A percentile compares a stretch with the other conserved stretches of the same genome.
Evolutionary conservation across 2,888 invertebrate species (phyloP).

Genomic region (Ichneumoninae sp.): DNA sequence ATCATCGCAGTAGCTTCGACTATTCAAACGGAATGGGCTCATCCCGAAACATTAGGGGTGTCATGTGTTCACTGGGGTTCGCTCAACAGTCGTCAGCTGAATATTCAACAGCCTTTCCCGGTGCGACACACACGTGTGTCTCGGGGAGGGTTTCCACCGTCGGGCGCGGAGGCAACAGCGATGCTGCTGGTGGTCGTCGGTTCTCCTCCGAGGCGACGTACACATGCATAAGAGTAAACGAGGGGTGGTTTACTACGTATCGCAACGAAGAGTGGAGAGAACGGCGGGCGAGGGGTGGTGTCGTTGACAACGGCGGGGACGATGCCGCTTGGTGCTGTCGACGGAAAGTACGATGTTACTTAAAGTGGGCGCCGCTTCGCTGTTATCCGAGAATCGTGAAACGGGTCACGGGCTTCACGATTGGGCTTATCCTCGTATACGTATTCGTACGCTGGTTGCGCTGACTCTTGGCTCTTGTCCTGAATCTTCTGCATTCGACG

Average conservation of each 20-base stretch:
- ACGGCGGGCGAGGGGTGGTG: slow-evolving; percentile 10
- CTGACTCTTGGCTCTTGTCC: not conserved
- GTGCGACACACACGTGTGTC: slow-evolving; percentile 64
- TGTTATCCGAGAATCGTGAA: slow-evolving; percentile 37
- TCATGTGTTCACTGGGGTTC: slow-evolving; percentile 68
- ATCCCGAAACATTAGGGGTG: slow-evolving; percentile 67
- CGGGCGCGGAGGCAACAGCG: slow-evolving; percentile 29
- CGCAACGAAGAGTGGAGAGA: not conserved
- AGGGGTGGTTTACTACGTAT: not conserved
- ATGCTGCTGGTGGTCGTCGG: not conserved
- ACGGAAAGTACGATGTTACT: slow-evolving; percentile 42
- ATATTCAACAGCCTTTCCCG: slow-evolving; percentile 80
- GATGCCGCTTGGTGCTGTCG: not conserved
- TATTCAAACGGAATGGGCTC: slow-evolving; percentile 17
- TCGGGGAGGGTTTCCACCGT: slow-evolving; percentile 43
- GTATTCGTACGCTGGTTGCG: not conserved
- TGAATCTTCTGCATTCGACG: slow-evolving; percentile 11
- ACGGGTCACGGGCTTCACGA: slow-evolving; percentile 34
- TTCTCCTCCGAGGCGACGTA: not conserved
- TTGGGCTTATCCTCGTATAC: slow-evolving; percentile 18
- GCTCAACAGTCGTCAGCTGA: slow-evolving; percentile 76
- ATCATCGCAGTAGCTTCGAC: not conserved
- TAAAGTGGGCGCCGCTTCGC: slow-evolving; percentile 34
- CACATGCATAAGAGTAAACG: slow-evolving; percentile 1
- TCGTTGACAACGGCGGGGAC: slow-evolving; percentile 26